Percentiles rank a stretch among this genome's conserved stretches.
phyloP scores from a whole-genome alignment of 1,140 invertebrate genomes.

The Euwallacea fornicatus region DNA sequence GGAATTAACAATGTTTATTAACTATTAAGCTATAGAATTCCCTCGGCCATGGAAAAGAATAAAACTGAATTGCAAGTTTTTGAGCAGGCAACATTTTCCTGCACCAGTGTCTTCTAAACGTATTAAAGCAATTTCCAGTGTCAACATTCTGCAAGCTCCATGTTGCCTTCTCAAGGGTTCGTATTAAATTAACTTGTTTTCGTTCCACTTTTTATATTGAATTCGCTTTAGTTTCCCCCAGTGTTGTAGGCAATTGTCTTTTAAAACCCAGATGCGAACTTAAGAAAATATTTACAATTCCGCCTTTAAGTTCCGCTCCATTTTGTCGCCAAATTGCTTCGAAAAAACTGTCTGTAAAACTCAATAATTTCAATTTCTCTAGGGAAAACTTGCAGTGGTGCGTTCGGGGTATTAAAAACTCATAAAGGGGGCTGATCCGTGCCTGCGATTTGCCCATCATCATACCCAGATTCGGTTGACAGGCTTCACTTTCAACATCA shows the following conservation, averaged over 20 bases:
- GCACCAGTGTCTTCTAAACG: background rate
- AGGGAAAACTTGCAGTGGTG: too few relatives aligned
- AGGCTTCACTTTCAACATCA: slow-evolving; percentile 27
- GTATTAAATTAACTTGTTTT: slow-evolving; percentile 18
- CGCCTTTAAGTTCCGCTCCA: too few relatives aligned
- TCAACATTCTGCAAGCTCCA: slow-evolving; percentile 11
- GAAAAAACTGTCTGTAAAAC: too few relatives aligned
- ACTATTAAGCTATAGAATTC: too few relatives aligned
- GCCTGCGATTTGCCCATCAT: too few relatives aligned
- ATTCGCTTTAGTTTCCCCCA: slow-evolving; percentile 6
- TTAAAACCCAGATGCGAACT: background rate
- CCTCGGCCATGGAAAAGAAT: too few relatives aligned
- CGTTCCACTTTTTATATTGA: slow-evolving; percentile 7
- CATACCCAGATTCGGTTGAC: slow-evolving; percentile 1
- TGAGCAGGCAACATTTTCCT: background rate
- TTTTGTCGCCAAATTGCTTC: too few relatives aligned
- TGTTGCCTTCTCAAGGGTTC: slow-evolving; percentile 10
- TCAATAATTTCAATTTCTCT: too few relatives aligned
- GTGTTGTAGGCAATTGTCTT: slow-evolving; percentile 4
- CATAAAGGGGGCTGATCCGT: too few relatives aligned
- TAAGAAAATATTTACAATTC: slow-evolving; percentile 1
- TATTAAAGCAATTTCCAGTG: slow-evolving; percentile 16
- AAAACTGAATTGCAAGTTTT: too few relatives aligned
- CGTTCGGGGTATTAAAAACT: too few relatives aligned
- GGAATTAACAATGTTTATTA: background rate